Conservation (phyloP, 2,888 invertebrate genomes). For the Rambutsinella grinnellia region DNA sequence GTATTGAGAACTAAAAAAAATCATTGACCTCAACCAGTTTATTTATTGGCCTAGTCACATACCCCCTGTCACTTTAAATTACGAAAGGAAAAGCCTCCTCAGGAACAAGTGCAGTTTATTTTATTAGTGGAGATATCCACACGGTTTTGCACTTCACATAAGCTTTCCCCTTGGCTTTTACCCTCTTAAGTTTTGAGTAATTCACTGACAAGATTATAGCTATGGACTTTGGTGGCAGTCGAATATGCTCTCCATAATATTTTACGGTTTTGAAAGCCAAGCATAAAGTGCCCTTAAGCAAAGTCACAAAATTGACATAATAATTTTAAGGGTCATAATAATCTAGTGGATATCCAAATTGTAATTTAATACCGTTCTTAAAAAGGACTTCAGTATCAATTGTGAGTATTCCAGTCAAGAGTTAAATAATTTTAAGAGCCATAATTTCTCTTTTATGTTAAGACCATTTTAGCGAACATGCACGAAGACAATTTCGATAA, state of each 20-base stretch:
- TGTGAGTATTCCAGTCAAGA: not conserved
- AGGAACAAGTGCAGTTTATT: constrained; percentile 29
- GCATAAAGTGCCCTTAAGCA: too few relatives aligned
- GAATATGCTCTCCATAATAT: not conserved
- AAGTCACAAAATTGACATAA: too few relatives aligned
- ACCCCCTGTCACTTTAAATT: constrained; percentile 55
- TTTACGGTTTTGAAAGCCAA: not conserved
- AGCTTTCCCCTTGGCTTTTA: constrained; percentile 7
- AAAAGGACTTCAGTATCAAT: not conserved
- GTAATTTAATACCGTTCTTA: not conserved
- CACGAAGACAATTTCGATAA: not conserved
- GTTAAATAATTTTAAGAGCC: not conserved
- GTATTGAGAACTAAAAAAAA: constrained; percentile 36
- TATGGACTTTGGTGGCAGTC: not conserved
- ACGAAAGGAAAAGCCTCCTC: constrained; percentile 27
- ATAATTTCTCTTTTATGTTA: not conserved
- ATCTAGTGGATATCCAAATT: too few relatives aligned
- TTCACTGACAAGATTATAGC: not conserved
- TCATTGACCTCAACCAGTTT: constrained; percentile 52
- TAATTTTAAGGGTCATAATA: too few relatives aligned
- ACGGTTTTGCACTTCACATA: not conserved
- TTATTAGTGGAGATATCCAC: constrained; percentile 4
- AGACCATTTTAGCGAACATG: not conserved
- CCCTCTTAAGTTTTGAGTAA: too few relatives aligned
- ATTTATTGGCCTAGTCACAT: constrained; percentile 57